phyloP scores from a whole-genome alignment of 2,888 invertebrate species.

The Cerceris ruficornis region DNA sequence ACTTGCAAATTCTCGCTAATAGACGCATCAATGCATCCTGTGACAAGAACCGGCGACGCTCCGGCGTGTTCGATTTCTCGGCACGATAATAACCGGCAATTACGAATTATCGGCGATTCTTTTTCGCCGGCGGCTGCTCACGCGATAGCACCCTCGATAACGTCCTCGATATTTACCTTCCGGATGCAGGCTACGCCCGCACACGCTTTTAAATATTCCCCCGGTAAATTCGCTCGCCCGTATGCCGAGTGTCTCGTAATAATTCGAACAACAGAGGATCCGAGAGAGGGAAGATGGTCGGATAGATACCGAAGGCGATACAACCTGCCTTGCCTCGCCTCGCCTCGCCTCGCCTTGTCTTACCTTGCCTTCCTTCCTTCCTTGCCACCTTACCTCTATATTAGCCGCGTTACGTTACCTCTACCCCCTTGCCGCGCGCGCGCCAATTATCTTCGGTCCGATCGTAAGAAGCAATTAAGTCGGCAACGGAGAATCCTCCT shows the following conservation, averaged over 20 bases:
- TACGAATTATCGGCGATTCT: slow-evolving; percentile 75
- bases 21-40: slow-evolving; percentile 76
- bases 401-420: slow-evolving; percentile 23
- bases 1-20: slow-evolving; percentile 78
- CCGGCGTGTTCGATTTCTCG: slow-evolving; percentile 63
- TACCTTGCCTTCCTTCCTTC: not conserved
- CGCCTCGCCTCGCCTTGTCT: no score
- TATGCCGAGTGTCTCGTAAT: not conserved
- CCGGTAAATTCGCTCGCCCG: slow-evolving; percentile 34
- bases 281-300: slow-evolving; percentile 13
- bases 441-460: slow-evolving; percentile 32
- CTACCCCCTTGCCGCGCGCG: not conserved
- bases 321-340: not conserved
- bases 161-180: slow-evolving; percentile 69
- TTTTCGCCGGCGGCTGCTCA: slow-evolving; percentile 62
- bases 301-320: slow-evolving; percentile 13
- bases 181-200: slow-evolving; percentile 68
- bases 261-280: slow-evolving; percentile 17
- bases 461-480: slow-evolving; percentile 49
- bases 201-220: slow-evolving; percentile 14
- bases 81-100: slow-evolving; percentile 72
- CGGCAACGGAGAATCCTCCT: slow-evolving; percentile 24
- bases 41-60: slow-evolving; percentile 71
- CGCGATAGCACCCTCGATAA: slow-evolving; percentile 65
- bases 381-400: slow-evolving; percentile 7